Base-by-base conservation (phyloP, 2,888 invertebrate genomes). In the Blera fallax region DNA sequence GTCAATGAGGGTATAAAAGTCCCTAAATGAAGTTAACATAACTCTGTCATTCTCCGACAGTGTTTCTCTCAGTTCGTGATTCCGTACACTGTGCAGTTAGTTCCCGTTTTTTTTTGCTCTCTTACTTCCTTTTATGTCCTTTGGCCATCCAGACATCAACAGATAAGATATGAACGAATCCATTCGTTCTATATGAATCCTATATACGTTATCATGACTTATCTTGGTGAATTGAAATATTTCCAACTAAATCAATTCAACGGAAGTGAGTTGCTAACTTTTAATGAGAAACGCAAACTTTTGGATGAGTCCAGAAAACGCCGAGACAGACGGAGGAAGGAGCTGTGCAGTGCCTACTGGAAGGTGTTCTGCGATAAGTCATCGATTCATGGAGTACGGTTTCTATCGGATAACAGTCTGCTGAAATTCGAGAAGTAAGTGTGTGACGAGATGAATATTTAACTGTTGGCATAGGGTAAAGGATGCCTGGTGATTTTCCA, bases 311-410 rank as follows among this genome's bases (percentile, higher is more conserved):
- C 74, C 50, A 37, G 52, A 58, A 64, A 48, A 45, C 74, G 69
- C 16, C 48, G 21, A 37, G 24, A 58, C 6, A 64, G 70, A 29
- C 56, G 65, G 6, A 50, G 70, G 29, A 70, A 14, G 24, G 45
- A 58, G 11, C 34, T 80, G 27, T 79, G 29, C 7, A 21, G 2
- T 37, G 79, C 88, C 16, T 91, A 90, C 70, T 70, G 89, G 14
- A 89, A 87, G 81, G 85, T 87, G 32, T 92, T 90, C 78, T 91
- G 90, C 16, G 82, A 80, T 24, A 87, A 69, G 16, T 89, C 91
- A 37, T 89, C 91, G 6, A 67, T 92, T 11, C 92, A 92, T 87
- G 90, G 91, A 27, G 73, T 92, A 34, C 89, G 88, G 14, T 91
- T 90, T 87, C 88, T 92, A 18, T 88, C 90, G 2, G 89, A 90